Evolutionary conservation across 1,140 invertebrate species (phyloP), one percentile per base, ranked within the genome.

Genomic region (Pogonomyrmex barbatus): DNA sequence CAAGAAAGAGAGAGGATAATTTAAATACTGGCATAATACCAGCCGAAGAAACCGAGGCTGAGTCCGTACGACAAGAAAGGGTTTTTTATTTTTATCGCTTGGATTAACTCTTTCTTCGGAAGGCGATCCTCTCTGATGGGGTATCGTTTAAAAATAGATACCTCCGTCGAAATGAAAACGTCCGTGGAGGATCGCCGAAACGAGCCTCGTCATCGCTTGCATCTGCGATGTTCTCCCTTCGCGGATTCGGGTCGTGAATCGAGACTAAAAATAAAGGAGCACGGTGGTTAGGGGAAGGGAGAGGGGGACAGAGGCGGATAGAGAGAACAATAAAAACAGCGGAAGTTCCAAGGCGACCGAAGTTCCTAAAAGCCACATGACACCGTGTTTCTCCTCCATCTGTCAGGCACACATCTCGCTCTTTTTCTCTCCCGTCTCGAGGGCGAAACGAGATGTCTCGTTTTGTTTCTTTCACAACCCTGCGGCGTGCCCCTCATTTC

Each of bases 351-450:
- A 73, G 79, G 30, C 39, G 52, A 73, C 67, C 45, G 42, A 50
- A 75, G 79, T 62, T 60, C 45, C 68, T 75, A 83, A 83, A 73
- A 83, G 79, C 79, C 79, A 73, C 68, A 83, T 75, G 70, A 83
- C 68, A 83, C 54, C 45, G 33, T 83, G 54, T 83, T 75, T 83
- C 79, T 75, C 45, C 62, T 75, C 67, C 68, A 71, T 82, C 79
- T 75, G 68, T 83, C 54, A 83, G 79, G 24, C 36, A 17, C 47
- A 85, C 52, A 12, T 54, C 36, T 36, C 67, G 24, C 14, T 54
- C 39, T 83, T 50, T 47, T 70, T 45, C 58, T 50, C 54, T 47
- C 79, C 24, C 17, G 30, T 82, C 39, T 82, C 42, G 68, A 36
- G 42, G 36, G 45, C 33, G 54, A 73, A 68, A 58, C 10, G 52